These are phyloP conservation scores for Hypomesus transpacificus DNA, from an alignment of 2,113 vertebrate genomes.

Conservation along the genomic window DNA sequence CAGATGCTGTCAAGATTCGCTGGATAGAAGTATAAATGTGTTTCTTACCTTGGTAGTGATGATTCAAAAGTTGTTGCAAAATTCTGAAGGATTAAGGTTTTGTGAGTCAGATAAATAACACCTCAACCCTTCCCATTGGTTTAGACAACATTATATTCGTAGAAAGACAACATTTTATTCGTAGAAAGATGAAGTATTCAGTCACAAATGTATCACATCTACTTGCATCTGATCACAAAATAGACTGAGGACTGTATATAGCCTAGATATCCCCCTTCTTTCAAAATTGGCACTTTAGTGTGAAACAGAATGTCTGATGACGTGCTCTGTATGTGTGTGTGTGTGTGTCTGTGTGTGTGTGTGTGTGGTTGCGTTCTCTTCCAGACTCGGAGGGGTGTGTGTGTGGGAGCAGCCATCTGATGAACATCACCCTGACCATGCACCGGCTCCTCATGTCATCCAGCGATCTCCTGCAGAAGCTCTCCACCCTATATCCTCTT, in stretches of 20 bases:
- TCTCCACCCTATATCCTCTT: constrained; percentile 90
- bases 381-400: constrained; percentile 85
- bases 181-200: no score
- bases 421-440: constrained; percentile 91
- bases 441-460: constrained; percentile 88
- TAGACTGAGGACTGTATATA: not conserved
- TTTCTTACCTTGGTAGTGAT: no score
- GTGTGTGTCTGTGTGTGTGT: constrained; percentile 4
- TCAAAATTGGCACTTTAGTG: not conserved
- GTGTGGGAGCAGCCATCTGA: constrained; percentile 79
- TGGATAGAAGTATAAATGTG: no score
- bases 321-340: not conserved
- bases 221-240: not conserved
- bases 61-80: no score
- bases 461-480: constrained; percentile 84
- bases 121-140: no score
- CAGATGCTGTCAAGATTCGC: no score
- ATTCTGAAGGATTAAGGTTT: no score
- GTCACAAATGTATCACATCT: no score
- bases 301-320: constrained; percentile 5
- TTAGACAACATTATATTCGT: no score
- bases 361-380: constrained; percentile 38
- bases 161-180: no score
- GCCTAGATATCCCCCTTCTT: no score
- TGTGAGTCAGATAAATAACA: no score